Evolutionary conservation across 2,888 invertebrate genomes (phyloP).

Genomic region (Pollenia griseotomentosa): DNA sequence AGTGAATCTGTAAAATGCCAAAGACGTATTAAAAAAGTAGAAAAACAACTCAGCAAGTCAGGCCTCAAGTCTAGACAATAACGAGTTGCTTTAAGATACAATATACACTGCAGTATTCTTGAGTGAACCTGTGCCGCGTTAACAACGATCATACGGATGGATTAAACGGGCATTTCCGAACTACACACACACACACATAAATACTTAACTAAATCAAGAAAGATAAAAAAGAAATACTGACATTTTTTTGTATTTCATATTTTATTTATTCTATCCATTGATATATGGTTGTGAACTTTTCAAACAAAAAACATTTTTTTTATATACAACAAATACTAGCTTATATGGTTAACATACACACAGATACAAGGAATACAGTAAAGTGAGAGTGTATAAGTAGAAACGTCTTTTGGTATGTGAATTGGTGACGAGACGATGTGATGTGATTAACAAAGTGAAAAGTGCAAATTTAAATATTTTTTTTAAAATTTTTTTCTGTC

Average conservation of each 20-base stretch:
- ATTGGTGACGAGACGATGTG: slow-evolving; percentile 72
- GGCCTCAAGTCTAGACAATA: slow-evolving; percentile 68
- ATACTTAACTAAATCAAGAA: slow-evolving; percentile 23
- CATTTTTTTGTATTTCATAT: slow-evolving; percentile 52
- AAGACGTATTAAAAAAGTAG: slow-evolving; percentile 61
- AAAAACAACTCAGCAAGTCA: slow-evolving; percentile 61
- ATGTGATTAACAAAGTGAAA: slow-evolving; percentile 74
- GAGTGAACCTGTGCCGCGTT: slow-evolving; percentile 80
- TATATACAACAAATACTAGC: slow-evolving; percentile 32
- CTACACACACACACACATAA: slow-evolving; percentile 39
- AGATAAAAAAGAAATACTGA: slow-evolving; percentile 46
- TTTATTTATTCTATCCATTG: slow-evolving; percentile 70
- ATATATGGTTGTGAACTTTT: slow-evolving; percentile 70
- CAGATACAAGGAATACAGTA: slow-evolving; percentile 29
- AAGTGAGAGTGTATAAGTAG: slow-evolving; percentile 36
- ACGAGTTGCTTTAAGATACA: slow-evolving; percentile 67
- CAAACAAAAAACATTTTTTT: slow-evolving; percentile 38
- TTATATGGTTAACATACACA: slow-evolving; percentile 10
- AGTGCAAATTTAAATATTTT: slow-evolving; percentile 72
- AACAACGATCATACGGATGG: slow-evolving; percentile 77
- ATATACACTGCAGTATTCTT: slow-evolving; percentile 76
- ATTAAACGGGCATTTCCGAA: slow-evolving; percentile 54
- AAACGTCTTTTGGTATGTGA: slow-evolving; percentile 62
- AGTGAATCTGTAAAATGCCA: slow-evolving; percentile 40
- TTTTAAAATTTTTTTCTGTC: slow-evolving; percentile 6